phyloP scores from a whole-genome alignment of 2,888 invertebrate genomes.

The Danaus chrysippus region DNA sequence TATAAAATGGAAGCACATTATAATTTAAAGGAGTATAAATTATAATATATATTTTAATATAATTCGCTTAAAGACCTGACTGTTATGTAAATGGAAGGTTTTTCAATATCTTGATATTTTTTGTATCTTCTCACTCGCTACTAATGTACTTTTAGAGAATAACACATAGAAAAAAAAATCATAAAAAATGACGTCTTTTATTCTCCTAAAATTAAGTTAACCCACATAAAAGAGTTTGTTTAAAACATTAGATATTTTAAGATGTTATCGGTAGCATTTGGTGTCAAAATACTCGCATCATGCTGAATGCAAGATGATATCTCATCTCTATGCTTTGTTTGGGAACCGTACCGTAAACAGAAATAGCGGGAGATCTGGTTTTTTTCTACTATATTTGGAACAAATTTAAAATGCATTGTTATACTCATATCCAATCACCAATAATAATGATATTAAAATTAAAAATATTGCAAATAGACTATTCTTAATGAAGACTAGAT shows the following conservation, averaged over 20 bases:
- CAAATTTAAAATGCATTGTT: slow-evolving; percentile 32
- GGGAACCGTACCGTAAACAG: slow-evolving; percentile 70
- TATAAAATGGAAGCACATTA: background rate
- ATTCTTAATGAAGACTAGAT: too few relatives aligned
- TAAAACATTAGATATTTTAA: slow-evolving; percentile 77
- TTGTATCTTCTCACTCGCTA: slow-evolving; percentile 22
- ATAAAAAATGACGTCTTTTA: slow-evolving; percentile 62
- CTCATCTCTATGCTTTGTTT: slow-evolving; percentile 65
- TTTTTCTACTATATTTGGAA: slow-evolving; percentile 58
- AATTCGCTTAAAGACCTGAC: background rate
- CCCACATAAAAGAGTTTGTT: slow-evolving; percentile 76
- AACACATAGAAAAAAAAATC: slow-evolving; percentile 52
- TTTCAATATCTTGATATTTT: slow-evolving; percentile 15
- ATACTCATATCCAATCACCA: background rate
- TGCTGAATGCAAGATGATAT: slow-evolving; percentile 70
- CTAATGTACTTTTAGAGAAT: slow-evolving; percentile 26
- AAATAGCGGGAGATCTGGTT: slow-evolving; percentile 75
- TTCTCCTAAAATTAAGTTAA: slow-evolving; percentile 73
- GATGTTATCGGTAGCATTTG: slow-evolving; percentile 73
- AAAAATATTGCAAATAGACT: too few relatives aligned
- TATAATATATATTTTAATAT: background rate
- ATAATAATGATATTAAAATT: too few relatives aligned
- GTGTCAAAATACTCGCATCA: slow-evolving; percentile 79
- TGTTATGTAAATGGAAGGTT: background rate
- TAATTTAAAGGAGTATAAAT: background rate